Conservation (phyloP, 2,888 invertebrate genomes). For the Mallateleia sp. region DNA sequence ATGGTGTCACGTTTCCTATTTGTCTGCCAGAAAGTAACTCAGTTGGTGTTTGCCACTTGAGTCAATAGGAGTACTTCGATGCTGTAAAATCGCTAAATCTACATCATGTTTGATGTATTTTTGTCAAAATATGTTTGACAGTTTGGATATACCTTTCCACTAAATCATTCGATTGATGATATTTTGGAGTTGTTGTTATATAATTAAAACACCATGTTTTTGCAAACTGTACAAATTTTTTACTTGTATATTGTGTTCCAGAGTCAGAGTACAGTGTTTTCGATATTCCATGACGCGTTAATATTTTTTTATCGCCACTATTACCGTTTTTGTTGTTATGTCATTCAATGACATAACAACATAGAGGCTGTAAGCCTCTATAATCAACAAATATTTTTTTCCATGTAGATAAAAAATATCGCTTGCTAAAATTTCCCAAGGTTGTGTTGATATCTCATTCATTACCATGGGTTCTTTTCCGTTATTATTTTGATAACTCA, state of each 20-base stretch:
- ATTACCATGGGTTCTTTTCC: conserved; percentile 66
- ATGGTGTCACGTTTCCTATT: background rate
- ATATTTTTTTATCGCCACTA: conserved; percentile 56
- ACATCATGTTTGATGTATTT: too few species aligned
- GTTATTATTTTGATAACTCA: conserved; percentile 32
- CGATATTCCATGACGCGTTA: conserved; percentile 67
- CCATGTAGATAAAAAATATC: conserved; percentile 71
- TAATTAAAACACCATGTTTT: conserved; percentile 64
- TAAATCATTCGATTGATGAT: conserved; percentile 61
- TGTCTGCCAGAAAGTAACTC: conserved; percentile 56
- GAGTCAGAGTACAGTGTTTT: conserved; percentile 64
- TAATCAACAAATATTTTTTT: conserved; percentile 77
- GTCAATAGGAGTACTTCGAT: too few species aligned
- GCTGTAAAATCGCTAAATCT: too few species aligned
- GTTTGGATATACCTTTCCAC: too few species aligned
- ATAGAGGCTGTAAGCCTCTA: conserved; percentile 77
- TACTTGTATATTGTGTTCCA: conserved; percentile 56
- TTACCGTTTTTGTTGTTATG: conserved; percentile 33
- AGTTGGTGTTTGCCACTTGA: conserved; percentile 72
- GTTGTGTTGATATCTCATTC: conserved; percentile 65
- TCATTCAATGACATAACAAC: conserved; percentile 7
- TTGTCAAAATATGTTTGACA: too few species aligned
- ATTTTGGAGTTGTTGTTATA: conserved; percentile 46
- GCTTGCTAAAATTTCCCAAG: conserved; percentile 66
- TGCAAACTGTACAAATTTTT: conserved; percentile 43